A percentile compares a stretch with the other conserved stretches of the same genome.
Evolutionary conservation across 2,797 vertebrate genomes (phyloP).

Genomic region (Champsocephalus esox): DNA sequence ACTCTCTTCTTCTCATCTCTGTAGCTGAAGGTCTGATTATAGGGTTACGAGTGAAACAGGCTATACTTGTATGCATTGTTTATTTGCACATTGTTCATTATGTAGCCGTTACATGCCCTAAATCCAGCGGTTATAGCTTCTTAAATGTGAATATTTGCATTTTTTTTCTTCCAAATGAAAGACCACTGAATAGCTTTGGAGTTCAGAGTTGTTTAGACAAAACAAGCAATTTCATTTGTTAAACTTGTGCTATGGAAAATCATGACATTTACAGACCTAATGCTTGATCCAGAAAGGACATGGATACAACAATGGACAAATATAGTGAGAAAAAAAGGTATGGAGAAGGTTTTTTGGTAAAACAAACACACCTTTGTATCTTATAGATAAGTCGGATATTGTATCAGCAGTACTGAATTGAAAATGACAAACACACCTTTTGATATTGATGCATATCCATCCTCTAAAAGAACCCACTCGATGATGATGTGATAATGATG

Average conservation of each 20-base stretch:
- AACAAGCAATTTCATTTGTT: not conserved
- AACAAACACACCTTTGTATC: not conserved
- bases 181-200: not conserved
- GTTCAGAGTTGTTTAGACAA: not conserved
- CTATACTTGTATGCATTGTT: not conserved
- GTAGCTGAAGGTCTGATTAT: not conserved
- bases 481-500: conserved; percentile 37
- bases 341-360: no score
- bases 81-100: not conserved
- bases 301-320: no score
- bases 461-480: conserved; percentile 28
- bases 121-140: not conserved
- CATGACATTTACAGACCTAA: not conserved
- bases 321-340: no score
- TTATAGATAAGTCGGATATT: not conserved
- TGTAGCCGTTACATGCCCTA: not conserved
- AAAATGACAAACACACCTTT: no score
- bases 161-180: not conserved
- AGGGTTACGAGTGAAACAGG: not conserved
- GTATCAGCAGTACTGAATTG: not conserved
- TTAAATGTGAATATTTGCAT: not conserved
- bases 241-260: not conserved
- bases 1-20: not conserved
- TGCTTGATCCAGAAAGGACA: not conserved
- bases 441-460: conserved; percentile 1